These are phyloP conservation scores for Xiphorhynchus erythropygius DNA, from an alignment of 2,797 vertebrate genomes.

Conservation along the genomic window DNA sequence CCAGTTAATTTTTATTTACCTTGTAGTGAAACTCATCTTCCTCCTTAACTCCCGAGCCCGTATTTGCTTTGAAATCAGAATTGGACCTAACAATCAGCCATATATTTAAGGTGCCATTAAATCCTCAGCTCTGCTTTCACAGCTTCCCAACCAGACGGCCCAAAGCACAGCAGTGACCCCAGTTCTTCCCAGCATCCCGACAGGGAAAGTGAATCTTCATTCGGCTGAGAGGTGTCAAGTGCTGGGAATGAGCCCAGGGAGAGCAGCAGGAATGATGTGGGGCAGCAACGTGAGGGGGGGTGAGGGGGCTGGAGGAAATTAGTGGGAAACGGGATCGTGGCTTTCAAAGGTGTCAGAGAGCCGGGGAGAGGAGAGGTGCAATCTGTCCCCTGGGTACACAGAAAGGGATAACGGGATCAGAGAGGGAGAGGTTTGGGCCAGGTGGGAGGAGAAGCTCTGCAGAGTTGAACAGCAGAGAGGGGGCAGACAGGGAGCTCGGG, in stretches of 20 bases:
- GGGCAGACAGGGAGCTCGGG: fast-evolving
- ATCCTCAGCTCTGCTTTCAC: background rate
- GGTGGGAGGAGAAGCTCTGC: background rate
- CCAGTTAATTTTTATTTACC: slow-evolving; percentile 47
- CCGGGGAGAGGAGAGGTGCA: background rate
- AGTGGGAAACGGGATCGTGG: fast-evolving
- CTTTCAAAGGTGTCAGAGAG: background rate
- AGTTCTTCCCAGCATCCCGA: background rate
- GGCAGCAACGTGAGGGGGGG: background rate
- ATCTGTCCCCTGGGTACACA: background rate
- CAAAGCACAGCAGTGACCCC: background rate
- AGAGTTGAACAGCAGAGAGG: fast-evolving
- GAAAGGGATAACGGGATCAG: background rate
- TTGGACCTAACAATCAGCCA: background rate
- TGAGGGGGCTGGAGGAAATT: fast-evolving
- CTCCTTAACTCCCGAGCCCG: background rate
- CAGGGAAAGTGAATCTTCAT: background rate
- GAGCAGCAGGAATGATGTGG: background rate
- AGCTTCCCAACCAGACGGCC: background rate
- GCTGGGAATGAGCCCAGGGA: background rate
- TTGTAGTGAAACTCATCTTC: background rate
- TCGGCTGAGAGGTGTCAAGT: background rate
- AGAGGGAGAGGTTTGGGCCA: background rate
- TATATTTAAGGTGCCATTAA: slow-evolving; percentile 19
- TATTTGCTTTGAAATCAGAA: background rate